A percentile compares a stretch with the other conserved stretches of the same genome.
These are phyloP conservation scores for Mormyrus proboscirostris DNA, from an alignment of 2,797 vertebrate species.

Conservation along the genomic window DNA sequence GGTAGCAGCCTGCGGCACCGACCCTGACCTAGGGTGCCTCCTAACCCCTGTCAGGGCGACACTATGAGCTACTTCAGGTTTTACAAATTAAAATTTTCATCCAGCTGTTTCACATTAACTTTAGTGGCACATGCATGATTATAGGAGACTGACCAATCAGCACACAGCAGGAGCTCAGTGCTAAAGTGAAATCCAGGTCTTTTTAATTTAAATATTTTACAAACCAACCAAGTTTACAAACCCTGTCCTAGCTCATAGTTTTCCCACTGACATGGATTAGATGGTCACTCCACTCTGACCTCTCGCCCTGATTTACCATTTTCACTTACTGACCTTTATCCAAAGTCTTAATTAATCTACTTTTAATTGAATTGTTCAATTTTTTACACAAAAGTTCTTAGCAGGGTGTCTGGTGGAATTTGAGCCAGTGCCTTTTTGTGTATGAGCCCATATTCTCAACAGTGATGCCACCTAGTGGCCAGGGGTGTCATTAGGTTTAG, in stretches of 20 bases:
- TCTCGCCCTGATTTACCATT: neutral
- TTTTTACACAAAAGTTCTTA: neutral
- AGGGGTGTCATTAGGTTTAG: neutral
- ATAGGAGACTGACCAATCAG: neutral
- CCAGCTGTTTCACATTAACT: neutral
- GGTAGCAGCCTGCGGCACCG: conserved; percentile 47
- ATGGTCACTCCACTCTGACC: neutral
- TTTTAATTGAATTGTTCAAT: neutral
- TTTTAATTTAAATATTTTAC: neutral
- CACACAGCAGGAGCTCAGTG: neutral
- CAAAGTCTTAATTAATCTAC: neutral
- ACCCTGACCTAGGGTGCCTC: neutral
- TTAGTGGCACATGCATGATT: neutral
- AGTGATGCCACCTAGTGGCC: neutral
- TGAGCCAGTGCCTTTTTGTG: neutral
- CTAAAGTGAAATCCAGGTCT: neutral
- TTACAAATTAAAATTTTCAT: neutral
- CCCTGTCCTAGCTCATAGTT: neutral
- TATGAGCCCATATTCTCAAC: neutral
- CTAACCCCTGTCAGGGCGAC: neutral
- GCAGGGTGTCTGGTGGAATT: neutral
- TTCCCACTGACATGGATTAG: neutral
- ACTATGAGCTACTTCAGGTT: neutral
- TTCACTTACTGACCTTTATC: neutral
- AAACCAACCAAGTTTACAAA: neutral